Conservation (phyloP, 2,888 invertebrate species). For the Lasioglossum figueresi region DNA sequence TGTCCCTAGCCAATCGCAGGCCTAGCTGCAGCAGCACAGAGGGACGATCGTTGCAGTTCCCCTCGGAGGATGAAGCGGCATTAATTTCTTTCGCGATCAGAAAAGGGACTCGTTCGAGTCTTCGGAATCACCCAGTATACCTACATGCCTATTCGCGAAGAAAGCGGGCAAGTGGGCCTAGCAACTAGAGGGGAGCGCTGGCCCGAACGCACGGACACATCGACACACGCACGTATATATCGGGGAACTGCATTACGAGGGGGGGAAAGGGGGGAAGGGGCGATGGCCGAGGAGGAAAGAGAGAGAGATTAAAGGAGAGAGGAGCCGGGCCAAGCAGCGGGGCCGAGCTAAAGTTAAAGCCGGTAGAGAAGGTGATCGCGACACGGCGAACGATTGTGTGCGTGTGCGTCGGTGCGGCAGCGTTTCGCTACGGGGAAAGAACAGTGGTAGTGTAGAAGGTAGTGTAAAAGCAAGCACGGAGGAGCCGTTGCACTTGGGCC, state of each 20-base stretch:
- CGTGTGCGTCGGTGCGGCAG: slow-evolving; percentile 24
- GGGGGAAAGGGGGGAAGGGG: not conserved
- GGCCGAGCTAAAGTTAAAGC: slow-evolving; percentile 47
- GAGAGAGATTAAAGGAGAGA: not conserved
- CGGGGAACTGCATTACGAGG: slow-evolving; percentile 50
- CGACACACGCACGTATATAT: not conserved
- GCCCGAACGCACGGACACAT: slow-evolving; percentile 1
- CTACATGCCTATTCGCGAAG: slow-evolving; percentile 73
- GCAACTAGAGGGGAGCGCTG: slow-evolving; percentile 78
- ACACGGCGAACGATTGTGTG: slow-evolving; percentile 22
- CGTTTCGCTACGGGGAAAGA: slow-evolving; percentile 42
- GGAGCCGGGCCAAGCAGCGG: slow-evolving; percentile 21
- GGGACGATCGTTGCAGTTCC: not conserved
- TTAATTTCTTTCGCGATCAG: not conserved
- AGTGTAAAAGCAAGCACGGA: slow-evolving; percentile 52
- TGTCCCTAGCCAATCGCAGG: not conserved
- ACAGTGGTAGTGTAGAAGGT: slow-evolving; percentile 55
- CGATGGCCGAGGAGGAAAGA: not conserved
- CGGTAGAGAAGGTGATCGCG: slow-evolving; percentile 55
- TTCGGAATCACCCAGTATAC: slow-evolving; percentile 26
- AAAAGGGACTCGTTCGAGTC: not conserved
- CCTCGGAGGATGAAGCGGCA: not conserved
- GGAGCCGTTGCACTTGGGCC: slow-evolving; percentile 65
- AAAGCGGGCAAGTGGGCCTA: slow-evolving; percentile 81
- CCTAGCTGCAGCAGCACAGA: not conserved